Evolutionary conservation across 2,113 vertebrate genomes (phyloP).

Genomic region (Periophthalmus modestus): DNA sequence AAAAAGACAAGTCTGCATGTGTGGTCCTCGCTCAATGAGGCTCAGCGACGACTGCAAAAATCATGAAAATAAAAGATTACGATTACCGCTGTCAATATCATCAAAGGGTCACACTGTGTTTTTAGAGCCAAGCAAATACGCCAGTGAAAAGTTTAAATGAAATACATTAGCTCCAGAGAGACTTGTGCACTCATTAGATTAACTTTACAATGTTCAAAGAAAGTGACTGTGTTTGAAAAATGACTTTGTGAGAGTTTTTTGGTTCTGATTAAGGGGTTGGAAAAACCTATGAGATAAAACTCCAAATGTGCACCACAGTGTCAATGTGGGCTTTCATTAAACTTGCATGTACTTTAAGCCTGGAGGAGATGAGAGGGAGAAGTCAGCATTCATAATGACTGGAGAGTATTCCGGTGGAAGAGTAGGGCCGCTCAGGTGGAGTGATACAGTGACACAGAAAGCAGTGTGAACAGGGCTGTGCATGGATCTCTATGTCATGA

Average conservation of each 20-base stretch:
- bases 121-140: conserved; percentile 28
- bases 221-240: conserved; percentile 28
- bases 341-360: conserved; percentile 25
- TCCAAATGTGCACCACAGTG: conserved; percentile 36
- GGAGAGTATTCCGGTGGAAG: conserved; percentile 23
- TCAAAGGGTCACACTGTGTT: conserved; percentile 43
- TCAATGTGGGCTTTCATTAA: conserved; percentile 42
- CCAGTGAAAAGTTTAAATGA: conserved; percentile 41
- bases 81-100: conserved; percentile 28
- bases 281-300: conserved; percentile 40
- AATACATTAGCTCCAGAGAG: conserved; percentile 24
- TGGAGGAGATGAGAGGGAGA: conserved; percentile 17
- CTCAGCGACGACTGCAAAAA: conserved; percentile 27
- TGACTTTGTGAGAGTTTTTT: conserved; percentile 30
- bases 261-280: conserved; percentile 35
- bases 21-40: conserved; percentile 56
- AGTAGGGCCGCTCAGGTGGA: conserved; percentile 14
- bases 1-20: conserved; percentile 49
- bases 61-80: conserved; percentile 25
- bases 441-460: conserved; percentile 31
- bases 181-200: conserved; percentile 45
- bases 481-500: conserved; percentile 60
- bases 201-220: conserved; percentile 23
- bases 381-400: conserved; percentile 28
- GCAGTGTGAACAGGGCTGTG: conserved; percentile 32